Conservation (phyloP, 2,797 vertebrate species). For the Poecilia wingei region DNA sequence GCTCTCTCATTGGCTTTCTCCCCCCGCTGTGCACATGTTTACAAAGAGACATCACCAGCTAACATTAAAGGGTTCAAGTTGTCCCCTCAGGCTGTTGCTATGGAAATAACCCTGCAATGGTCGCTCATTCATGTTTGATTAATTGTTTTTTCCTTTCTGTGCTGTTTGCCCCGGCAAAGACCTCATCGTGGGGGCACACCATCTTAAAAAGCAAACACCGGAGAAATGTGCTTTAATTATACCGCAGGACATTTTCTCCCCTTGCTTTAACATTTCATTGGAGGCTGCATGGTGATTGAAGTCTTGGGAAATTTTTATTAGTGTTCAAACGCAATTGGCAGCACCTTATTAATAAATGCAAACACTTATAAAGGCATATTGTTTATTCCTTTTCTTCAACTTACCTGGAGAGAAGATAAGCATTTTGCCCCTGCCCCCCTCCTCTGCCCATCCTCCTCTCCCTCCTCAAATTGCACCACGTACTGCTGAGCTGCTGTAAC, state of each 20-base stretch:
- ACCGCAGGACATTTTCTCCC: conserved; percentile 38
- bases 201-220: conserved; percentile 68
- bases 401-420: conserved; percentile 65
- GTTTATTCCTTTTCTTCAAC: conserved; percentile 40
- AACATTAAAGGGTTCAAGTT: conserved; percentile 85
- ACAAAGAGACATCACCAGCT: conserved; percentile 82
- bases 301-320: conserved; percentile 26
- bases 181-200: conserved; percentile 72
- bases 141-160: conserved; percentile 83
- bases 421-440: conserved; percentile 37
- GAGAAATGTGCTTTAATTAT: conserved; percentile 46
- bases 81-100: conserved; percentile 85
- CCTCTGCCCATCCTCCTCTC: not conserved
- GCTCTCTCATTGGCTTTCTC: conserved; percentile 78
- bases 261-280: conserved; percentile 36
- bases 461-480: conserved; percentile 63
- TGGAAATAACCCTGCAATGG: conserved; percentile 85
- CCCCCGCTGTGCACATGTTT: conserved; percentile 81
- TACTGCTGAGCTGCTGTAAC: conserved; percentile 69
- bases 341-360: conserved; percentile 27
- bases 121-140: conserved; percentile 87
- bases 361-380: conserved; percentile 36
- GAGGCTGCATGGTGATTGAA: conserved; percentile 41
- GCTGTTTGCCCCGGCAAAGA: conserved; percentile 78
- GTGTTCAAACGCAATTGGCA: conserved; percentile 43